These are phyloP conservation scores for Sinocyclocheilus grahami DNA, from an alignment of 2,113 vertebrate genomes.

Conservation along the genomic window DNA sequence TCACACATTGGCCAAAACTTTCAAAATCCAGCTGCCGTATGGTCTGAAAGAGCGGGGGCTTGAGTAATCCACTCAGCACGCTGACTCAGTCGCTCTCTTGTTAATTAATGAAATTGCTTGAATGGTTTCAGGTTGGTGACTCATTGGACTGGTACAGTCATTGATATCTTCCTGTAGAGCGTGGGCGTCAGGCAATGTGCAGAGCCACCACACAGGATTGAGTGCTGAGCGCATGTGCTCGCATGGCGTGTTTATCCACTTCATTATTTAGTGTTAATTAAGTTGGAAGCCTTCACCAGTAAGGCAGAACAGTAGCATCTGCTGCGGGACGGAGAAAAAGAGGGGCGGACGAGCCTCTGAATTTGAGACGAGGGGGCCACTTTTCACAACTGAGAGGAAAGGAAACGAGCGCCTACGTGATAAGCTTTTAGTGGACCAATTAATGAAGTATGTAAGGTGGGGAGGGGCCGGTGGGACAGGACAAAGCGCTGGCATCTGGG, in stretches of 20 bases:
- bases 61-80: conserved; percentile 23
- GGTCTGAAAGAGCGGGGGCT: conserved; percentile 17
- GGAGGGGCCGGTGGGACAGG: conserved; percentile 52
- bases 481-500: conserved; percentile 67
- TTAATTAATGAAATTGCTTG: conserved; percentile 34
- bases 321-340: conserved; percentile 56
- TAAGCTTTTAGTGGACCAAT: conserved; percentile 69
- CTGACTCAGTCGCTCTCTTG: conserved; percentile 31
- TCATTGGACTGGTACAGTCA: conserved; percentile 20
- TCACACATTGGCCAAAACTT: not conserved
- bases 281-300: conserved; percentile 67
- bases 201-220: conserved; percentile 32
- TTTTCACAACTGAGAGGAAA: conserved; percentile 38
- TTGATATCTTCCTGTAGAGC: conserved; percentile 35
- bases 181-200: conserved; percentile 13
- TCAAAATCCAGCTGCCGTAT: conserved; percentile 12
- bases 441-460: conserved; percentile 67
- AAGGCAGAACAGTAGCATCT: conserved; percentile 70
- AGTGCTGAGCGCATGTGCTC: conserved; percentile 44
- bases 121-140: conserved; percentile 40
- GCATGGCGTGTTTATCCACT: conserved; percentile 65
- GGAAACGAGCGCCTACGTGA: conserved; percentile 35
- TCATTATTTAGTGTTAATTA: conserved; percentile 75
- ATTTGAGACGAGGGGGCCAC: conserved; percentile 36
- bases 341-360: conserved; percentile 34